Conservation (phyloP, 2,113 vertebrate genomes). For the Tamias sibiricus region DNA sequence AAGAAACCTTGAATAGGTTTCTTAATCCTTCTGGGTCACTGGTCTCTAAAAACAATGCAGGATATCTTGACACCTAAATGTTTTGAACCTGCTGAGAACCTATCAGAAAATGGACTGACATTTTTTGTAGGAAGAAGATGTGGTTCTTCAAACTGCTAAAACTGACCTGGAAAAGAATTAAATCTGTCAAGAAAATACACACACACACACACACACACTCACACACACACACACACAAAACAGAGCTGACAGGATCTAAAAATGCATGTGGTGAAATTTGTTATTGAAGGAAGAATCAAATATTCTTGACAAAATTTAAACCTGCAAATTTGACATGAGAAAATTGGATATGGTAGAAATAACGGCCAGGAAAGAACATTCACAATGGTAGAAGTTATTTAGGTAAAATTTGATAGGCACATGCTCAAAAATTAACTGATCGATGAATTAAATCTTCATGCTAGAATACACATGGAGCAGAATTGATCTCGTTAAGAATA, state of each 20-base stretch:
- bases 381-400: background rate
- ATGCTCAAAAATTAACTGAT: constrained; percentile 4
- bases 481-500: constrained; percentile 58
- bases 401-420: background rate
- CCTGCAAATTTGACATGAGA: constrained; percentile 21
- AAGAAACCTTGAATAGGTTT: background rate
- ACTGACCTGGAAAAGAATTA: constrained; percentile 56
- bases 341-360: constrained; percentile 46
- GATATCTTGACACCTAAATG: background rate
- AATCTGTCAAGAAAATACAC: constrained; percentile 16
- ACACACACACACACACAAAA: background rate
- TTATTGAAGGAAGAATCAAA: constrained; percentile 62
- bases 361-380: constrained; percentile 1
- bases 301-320: constrained; percentile 62
- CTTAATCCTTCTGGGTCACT: background rate
- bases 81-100: background rate
- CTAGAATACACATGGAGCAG: background rate
- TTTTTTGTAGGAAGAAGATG: background rate
- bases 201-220: too few relatives aligned
- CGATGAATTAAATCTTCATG: background rate
- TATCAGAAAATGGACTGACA: background rate
- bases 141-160: constrained; percentile 45
- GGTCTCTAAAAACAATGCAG: background rate
- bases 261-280: constrained; percentile 45
- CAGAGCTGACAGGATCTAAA: constrained; percentile 59